phyloP scores from a whole-genome alignment of 2,797 vertebrate species.

The Percopsis omiscomaycus region DNA sequence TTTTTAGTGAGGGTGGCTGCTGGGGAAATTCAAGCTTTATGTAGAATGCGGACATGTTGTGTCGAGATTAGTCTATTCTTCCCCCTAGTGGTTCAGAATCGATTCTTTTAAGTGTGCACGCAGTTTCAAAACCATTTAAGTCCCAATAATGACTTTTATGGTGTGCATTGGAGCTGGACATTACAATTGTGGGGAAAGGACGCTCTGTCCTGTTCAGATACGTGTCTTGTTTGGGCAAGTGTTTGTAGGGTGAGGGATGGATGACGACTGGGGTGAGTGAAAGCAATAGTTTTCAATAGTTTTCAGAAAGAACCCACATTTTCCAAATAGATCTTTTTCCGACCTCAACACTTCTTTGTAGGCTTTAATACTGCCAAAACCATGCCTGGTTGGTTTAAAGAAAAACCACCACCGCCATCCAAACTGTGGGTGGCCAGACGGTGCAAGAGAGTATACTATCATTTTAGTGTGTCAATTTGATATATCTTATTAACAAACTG shows the following conservation, averaged over 20 bases:
- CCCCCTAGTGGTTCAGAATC: constrained; percentile 2
- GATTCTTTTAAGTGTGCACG: constrained; percentile 14
- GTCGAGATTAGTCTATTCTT: constrained; percentile 10
- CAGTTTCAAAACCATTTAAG: constrained; percentile 29
- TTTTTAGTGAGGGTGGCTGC: neutral
- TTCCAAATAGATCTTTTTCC: constrained; percentile 20
- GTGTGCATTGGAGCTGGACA: constrained; percentile 37
- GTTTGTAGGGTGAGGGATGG: constrained; percentile 1
- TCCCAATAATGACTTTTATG: constrained; percentile 36
- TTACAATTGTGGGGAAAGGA: constrained; percentile 37
- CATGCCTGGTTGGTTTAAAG: no score
- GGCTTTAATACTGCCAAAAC: constrained; percentile 12
- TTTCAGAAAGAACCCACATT: constrained; percentile 14
- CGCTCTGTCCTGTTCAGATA: constrained; percentile 41
- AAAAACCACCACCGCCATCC: no score
- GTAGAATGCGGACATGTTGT: neutral
- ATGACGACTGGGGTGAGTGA: constrained; percentile 1
- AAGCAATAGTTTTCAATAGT: constrained; percentile 9
- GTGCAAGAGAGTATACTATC: neutral
- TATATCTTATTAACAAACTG: no score
- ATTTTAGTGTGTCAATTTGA: no score
- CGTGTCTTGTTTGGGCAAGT: constrained; percentile 44
- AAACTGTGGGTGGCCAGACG: constrained; percentile 6
- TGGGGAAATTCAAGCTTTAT: neutral
- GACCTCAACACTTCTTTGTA: constrained; percentile 28